A percentile compares a stretch with the other conserved stretches of the same genome.
Evolutionary conservation across 1,140 invertebrate species (phyloP).

Genomic region (Listronotus bonariensis): DNA sequence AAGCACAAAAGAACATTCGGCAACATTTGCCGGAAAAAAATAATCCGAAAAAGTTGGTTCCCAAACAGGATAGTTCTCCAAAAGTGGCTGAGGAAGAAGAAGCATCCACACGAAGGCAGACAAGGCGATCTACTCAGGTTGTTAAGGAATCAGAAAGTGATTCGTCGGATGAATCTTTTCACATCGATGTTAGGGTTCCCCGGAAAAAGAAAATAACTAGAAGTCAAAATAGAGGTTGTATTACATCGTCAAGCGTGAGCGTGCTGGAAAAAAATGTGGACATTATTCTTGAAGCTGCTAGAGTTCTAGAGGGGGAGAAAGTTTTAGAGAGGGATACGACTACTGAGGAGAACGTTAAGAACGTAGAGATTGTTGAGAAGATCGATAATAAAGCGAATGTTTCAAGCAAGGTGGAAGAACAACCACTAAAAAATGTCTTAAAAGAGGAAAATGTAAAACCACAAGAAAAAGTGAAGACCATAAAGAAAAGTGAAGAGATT

Average conservation of each 20-base stretch:
- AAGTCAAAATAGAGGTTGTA: conserved; percentile 27
- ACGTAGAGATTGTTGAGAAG: background rate
- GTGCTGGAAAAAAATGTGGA: conserved; percentile 28
- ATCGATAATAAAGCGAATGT: background rate
- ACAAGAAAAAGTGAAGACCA: background rate
- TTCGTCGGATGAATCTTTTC: conserved; percentile 46
- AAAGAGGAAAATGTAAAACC: background rate
- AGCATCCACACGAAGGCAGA: conserved; percentile 30
- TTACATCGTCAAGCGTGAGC: background rate
- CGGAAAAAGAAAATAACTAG: conserved; percentile 44
- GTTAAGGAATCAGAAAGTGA: conserved; percentile 31
- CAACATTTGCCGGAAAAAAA: background rate
- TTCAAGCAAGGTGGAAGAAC: background rate
- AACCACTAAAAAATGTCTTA: no score
- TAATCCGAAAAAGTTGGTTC: background rate
- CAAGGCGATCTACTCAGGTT: conserved; percentile 32
- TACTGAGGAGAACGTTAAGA: background rate
- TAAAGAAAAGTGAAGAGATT: conserved; percentile 15
- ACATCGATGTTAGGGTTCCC: conserved; percentile 39
- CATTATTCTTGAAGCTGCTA: conserved; percentile 26
- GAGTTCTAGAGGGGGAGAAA: conserved; percentile 22
- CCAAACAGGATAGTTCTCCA: background rate
- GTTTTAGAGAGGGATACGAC: background rate
- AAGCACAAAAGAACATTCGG: background rate
- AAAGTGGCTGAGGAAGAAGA: conserved; percentile 11